Base-by-base conservation (phyloP, 2,113 vertebrate genomes). In the Cyprinodon variegatus region DNA sequence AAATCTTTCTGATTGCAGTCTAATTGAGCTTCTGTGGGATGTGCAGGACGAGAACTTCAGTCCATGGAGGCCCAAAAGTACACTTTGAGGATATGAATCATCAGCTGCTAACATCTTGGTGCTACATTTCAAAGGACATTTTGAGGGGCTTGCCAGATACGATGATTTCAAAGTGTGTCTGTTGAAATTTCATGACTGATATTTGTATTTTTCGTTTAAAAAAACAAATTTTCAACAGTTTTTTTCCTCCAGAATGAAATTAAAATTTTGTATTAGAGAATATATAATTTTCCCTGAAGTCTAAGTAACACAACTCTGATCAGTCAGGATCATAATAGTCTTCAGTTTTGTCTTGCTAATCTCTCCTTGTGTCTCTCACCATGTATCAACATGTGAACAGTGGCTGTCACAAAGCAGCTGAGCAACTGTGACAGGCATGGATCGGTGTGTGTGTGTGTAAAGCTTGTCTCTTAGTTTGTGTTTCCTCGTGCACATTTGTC, bases 341-440 rank as follows among this genome's bases (percentile, higher is more conserved):
- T 61, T 64, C 39, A 71, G 73, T 41, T 67, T 50, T 64, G 36
- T 70, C 67, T 80, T 53, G 59, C 60, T 68, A 40, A 76, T 70
- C 76, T 62, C 65, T 62, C 11, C 69, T 20, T 43, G 53, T 78
- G 70, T 83, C 77, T 79, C 67, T 78, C 73, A 46, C 67, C 71
- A 7, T 68, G 65, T 36, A 83, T 79, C 80, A 79, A 71, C 76
- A 77, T 74, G 68, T 85, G 77, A 82, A 74, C 68, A 70, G 45
- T 64, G 53, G 50, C 68, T 79, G 76, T 84, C 80, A 86, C 73
- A 70, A 75, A 83, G 80, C 65, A 61, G 48, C 73, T 76, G 68
- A 84, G 76, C 45, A 70, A 70, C 78, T 45, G 81, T 86, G 76
- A 77, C 81, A 77, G 8, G 22, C 83, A 84, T 70, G 46, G 75